Base-by-base conservation (phyloP, 2,113 vertebrate genomes). In the Xiphophorus hellerii region DNA sequence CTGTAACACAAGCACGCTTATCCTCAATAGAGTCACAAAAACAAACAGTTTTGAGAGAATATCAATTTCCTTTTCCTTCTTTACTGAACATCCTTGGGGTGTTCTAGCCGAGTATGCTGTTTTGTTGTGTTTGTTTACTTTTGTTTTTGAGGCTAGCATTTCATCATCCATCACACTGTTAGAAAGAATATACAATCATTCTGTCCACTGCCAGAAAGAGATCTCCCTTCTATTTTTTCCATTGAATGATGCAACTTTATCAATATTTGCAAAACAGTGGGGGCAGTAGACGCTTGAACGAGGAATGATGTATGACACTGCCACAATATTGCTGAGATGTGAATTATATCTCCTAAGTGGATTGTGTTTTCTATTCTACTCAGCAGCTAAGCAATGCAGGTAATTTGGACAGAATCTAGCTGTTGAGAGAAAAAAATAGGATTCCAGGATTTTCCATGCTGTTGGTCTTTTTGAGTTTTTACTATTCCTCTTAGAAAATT, bases 21-120 rank as follows among this genome's bases (percentile, higher is more conserved):
- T 84, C 91, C 86, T 90, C 87, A 69, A 80, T 76, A 87, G 89
- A 81, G 88, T 85, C 82, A 79, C 68, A 85, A 77, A 81, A 91
- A 91, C 87, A 90, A 91, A 90, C 84, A 73, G 35, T 80, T 78
- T 58, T 91, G 85, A 92, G 87, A 84, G 89, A 92, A 91, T 92
- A 93, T 92, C 88, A 89, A 90, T 93, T 89, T 85, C 74, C 58
- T 85, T 82, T 85, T 83, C 63, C 72, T 73, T 85, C 86, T 80
- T 80, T 60, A 74, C 66, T 72, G 64, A 78, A 78, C 73, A 78
- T 88, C 87, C 86, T 88, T 69, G 82, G 88, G 86, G 90, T 71
- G 78, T 90, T 87, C 70, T 39, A 80, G 88, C 82, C 69, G 71
- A 88, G 75, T 88, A 84, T 82, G 84, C 86, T 87, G 76, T 89